These are phyloP conservation scores for Listronotus oregonensis DNA, from an alignment of 1,140 invertebrate species.

Conservation along the genomic window DNA sequence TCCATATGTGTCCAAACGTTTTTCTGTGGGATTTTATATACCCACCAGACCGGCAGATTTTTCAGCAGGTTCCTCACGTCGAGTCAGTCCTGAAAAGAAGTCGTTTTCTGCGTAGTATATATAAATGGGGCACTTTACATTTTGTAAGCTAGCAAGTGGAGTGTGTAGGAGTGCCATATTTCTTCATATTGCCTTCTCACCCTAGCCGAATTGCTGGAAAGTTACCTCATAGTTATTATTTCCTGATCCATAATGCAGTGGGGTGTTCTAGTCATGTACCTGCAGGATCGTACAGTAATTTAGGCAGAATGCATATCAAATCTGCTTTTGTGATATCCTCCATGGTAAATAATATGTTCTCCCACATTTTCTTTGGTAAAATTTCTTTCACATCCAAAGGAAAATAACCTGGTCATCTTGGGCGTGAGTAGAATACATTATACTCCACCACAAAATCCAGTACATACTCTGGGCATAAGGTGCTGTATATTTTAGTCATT, in stretches of 20 bases:
- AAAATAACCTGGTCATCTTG: slow-evolving; percentile 63
- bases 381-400: slow-evolving; percentile 65
- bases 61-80: slow-evolving; percentile 62
- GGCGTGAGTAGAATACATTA: slow-evolving; percentile 72
- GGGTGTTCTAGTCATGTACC: slow-evolving; percentile 77
- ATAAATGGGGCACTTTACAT: slow-evolving; percentile 69
- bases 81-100: slow-evolving; percentile 65
- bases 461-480: slow-evolving; percentile 62
- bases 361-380: slow-evolving; percentile 67
- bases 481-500: slow-evolving; percentile 64
- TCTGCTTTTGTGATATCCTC: slow-evolving; percentile 69
- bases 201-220: slow-evolving; percentile 76
- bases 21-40: slow-evolving; percentile 61
- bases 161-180: slow-evolving; percentile 65
- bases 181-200: slow-evolving; percentile 59
- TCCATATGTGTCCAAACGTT: slow-evolving; percentile 75
- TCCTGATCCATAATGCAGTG: slow-evolving; percentile 73
- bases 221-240: slow-evolving; percentile 61
- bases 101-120: slow-evolving; percentile 74
- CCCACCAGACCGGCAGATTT: slow-evolving; percentile 58
- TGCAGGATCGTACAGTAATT: slow-evolving; percentile 78
- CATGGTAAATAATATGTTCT: slow-evolving; percentile 69
- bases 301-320: slow-evolving; percentile 71
- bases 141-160: slow-evolving; percentile 69
- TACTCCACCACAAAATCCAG: slow-evolving; percentile 65